phyloP scores from a whole-genome alignment of 1,140 invertebrate genomes.

The Reticulitermes speratus region DNA sequence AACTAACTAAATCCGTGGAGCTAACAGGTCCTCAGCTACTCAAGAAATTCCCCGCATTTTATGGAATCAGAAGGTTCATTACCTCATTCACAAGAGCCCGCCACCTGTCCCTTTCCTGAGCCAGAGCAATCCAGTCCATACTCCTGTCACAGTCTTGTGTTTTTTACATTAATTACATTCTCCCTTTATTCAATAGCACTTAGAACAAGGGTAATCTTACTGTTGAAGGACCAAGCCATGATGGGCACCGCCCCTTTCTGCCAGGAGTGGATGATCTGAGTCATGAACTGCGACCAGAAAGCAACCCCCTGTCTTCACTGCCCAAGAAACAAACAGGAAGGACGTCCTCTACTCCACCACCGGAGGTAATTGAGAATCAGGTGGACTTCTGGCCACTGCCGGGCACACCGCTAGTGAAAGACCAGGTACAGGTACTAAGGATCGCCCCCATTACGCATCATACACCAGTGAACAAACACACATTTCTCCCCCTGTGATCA shows the following conservation, averaged over 20 bases:
- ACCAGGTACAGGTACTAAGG: slow-evolving; percentile 43
- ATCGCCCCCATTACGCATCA: not conserved
- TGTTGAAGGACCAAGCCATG: slow-evolving; percentile 2
- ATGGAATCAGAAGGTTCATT: too few species aligned
- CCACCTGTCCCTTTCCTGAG: too few species aligned
- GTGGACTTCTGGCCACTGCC: slow-evolving; percentile 40
- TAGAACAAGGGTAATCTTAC: not conserved
- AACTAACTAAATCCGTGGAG: too few species aligned
- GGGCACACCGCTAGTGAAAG: slow-evolving; percentile 39
- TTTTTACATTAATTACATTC: too few species aligned
- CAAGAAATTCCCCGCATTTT: too few species aligned
- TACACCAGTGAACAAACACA: not conserved
- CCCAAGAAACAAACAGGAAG: slow-evolving; percentile 37
- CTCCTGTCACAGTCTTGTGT: too few species aligned
- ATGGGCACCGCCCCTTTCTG: slow-evolving; percentile 40
- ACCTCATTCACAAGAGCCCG: too few species aligned
- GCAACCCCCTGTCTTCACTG: slow-evolving; percentile 33
- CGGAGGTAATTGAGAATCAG: slow-evolving; percentile 32
- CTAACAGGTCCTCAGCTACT: too few species aligned
- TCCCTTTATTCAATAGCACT: too few species aligned
- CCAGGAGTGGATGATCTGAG: slow-evolving; percentile 59
- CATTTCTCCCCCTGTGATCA: not conserved
- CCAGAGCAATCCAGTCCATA: too few species aligned
- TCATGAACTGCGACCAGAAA: slow-evolving; percentile 49
- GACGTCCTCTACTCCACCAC: slow-evolving; percentile 34